Evolutionary conservation across 2,797 vertebrate species (phyloP).

Genomic region (Galagoides demidoff): DNA sequence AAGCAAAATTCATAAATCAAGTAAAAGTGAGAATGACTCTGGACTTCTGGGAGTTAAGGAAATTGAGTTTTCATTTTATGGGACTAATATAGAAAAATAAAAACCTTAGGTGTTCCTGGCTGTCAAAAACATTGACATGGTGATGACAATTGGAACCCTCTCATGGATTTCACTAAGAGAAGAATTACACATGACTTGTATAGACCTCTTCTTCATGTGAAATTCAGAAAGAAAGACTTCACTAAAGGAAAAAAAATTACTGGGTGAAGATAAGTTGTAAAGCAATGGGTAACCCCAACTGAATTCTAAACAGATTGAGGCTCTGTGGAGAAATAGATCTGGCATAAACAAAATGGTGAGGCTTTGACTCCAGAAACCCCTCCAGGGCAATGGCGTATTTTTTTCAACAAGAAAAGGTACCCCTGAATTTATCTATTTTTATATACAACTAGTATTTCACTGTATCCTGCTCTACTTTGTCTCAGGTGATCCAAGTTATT

Average conservation of each 20-base stretch:
- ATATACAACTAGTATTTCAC: neutral
- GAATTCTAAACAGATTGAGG: neutral
- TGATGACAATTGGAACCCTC: neutral
- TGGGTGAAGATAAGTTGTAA: neutral
- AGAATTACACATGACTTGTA: neutral
- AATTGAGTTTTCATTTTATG: neutral
- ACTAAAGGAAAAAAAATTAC: neutral
- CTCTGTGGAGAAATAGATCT: neutral
- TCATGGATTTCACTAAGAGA: neutral
- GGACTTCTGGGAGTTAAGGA: neutral
- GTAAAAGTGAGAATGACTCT: neutral
- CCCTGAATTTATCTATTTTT: neutral
- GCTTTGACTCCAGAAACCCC: neutral
- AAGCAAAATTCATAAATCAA: slow-evolving; percentile 1
- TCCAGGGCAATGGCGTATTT: neutral
- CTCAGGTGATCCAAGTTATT: neutral
- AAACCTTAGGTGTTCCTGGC: neutral
- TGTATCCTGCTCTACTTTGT: neutral
- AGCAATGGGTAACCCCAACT: neutral
- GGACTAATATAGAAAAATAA: neutral
- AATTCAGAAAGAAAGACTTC: neutral
- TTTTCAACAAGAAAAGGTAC: neutral
- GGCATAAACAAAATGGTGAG: neutral
- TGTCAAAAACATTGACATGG: neutral
- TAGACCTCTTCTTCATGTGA: neutral